Evolutionary conservation across 2,797 vertebrate genomes (phyloP), one percentile per base, ranked within the genome.

Genomic region (Astyanax mexicanus): DNA sequence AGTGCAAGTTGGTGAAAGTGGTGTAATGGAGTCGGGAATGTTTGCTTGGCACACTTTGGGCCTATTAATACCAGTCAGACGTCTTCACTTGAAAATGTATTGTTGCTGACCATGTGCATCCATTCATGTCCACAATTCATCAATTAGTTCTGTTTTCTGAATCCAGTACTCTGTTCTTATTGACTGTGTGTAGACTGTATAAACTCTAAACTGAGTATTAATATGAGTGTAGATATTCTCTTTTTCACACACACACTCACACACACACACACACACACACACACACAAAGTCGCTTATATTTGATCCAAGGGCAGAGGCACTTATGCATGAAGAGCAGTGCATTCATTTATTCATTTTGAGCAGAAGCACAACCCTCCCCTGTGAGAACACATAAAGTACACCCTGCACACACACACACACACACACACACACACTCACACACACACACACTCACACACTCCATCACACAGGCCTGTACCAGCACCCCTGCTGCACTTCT

Each of bases 401-500:
- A 11, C 32, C 27, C n/a, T 15, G 25, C 51, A 27, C 51, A 29
- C 25, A 55, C 25, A 51, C 49, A 51, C 19, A 51, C 7, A 1
- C 47, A 10, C 47, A 11, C n/a, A 13, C 67, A 21, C 37, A 49
- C n/a, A n/a, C n/a, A n/a, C n/a, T n/a, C n/a, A n/a, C 45, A 6
- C 17, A 19, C 45, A 47, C 44, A 12, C 44, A 47, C 44, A 47
- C 45, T 47, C 1, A 47, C 4, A 13, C 23, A 13, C 47, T 21
- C 12, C 13, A 29, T 29, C 19, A 13, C 51, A 27, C 40, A 29
- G n/a, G 6, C 60, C 37, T 75, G 85, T 80, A 77, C 78, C 37
- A 27, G 19, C 38, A 11, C 11, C 60, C 25, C 60, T 44, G 60
- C 60, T 64, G 37, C 5, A 1, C 38, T 7, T 64, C 17, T 61